These are phyloP conservation scores for Clarias magur DNA, from an alignment of 2,113 vertebrate species.

Conservation along the genomic window DNA sequence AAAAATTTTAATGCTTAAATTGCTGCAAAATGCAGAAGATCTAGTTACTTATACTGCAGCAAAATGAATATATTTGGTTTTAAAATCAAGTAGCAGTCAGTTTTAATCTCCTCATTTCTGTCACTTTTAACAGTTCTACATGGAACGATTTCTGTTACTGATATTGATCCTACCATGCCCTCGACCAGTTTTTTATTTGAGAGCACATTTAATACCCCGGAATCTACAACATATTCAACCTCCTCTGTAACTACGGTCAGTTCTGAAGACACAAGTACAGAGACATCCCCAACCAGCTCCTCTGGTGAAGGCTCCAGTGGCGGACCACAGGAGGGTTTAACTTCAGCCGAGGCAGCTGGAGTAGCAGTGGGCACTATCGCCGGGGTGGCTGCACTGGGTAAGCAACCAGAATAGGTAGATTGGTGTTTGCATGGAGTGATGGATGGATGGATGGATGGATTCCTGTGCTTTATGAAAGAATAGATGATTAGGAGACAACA, in stretches of 20 bases:
- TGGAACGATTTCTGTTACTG: background rate
- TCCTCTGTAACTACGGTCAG: background rate
- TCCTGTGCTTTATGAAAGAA: background rate
- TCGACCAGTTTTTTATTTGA: background rate
- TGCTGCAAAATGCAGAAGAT: background rate
- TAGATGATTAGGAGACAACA: background rate
- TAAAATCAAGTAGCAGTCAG: background rate
- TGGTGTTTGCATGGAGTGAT: background rate
- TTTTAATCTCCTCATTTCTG: background rate
- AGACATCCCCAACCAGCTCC: background rate
- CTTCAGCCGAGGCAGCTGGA: slow-evolving; percentile 60
- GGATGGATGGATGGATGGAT: background rate
- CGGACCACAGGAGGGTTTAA: slow-evolving; percentile 45
- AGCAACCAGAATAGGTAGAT: slow-evolving; percentile 32
- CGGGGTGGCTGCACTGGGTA: slow-evolving; percentile 64
- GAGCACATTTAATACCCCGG: background rate
- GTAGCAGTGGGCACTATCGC: slow-evolving; percentile 63
- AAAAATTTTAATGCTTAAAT: background rate
- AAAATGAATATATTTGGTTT: background rate
- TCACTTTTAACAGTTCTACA: slow-evolving; percentile 11
- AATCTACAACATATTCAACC: background rate
- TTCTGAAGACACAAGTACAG: background rate
- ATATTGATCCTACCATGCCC: accelerated
- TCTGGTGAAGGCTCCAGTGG: background rate
- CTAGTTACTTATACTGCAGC: background rate